phyloP scores from a whole-genome alignment of 2,888 invertebrate species.

The Athalia rosae region DNA sequence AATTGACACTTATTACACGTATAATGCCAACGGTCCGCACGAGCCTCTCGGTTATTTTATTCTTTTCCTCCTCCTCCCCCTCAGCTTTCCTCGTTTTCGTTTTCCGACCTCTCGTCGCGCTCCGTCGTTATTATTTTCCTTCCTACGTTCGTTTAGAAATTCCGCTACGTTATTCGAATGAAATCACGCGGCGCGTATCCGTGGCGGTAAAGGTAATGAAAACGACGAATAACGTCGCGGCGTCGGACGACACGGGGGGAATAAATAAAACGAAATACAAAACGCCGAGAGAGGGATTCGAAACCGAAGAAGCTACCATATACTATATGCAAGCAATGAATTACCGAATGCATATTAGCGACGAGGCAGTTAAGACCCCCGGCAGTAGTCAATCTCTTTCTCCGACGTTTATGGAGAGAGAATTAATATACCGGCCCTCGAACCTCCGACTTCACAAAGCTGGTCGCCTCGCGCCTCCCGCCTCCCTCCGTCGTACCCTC shows the following conservation, averaged over 20 bases:
- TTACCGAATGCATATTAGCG: conserved; percentile 72
- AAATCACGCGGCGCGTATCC: not conserved
- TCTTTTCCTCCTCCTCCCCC: too few species aligned
- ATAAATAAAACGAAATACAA: conserved; percentile 63
- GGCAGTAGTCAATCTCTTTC: conserved; percentile 71
- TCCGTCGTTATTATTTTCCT: too few species aligned
- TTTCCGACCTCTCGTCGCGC: too few species aligned
- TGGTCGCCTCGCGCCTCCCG: too few species aligned
- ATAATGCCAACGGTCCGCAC: too few species aligned
- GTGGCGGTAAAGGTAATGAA: not conserved
- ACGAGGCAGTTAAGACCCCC: conserved; percentile 70
- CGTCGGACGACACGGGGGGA: conserved; percentile 55
- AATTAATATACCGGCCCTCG: conserved; percentile 72
- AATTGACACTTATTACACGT: too few species aligned
- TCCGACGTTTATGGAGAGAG: conserved; percentile 72
- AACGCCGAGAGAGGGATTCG: conserved; percentile 21
- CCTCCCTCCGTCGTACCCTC: not conserved
- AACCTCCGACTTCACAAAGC: conserved; percentile 56
- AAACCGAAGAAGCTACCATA: conserved; percentile 30
- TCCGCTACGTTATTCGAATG: too few species aligned
- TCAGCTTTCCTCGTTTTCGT: not conserved
- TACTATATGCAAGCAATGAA: conserved; percentile 58
- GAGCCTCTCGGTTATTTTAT: too few species aligned
- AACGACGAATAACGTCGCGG: not conserved
- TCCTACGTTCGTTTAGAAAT: too few species aligned